Percentiles rank a stretch among this genome's conserved stretches.
Conservation (phyloP, 2,888 invertebrate species). For the Scaptodrosophila latifasciaeformis region DNA sequence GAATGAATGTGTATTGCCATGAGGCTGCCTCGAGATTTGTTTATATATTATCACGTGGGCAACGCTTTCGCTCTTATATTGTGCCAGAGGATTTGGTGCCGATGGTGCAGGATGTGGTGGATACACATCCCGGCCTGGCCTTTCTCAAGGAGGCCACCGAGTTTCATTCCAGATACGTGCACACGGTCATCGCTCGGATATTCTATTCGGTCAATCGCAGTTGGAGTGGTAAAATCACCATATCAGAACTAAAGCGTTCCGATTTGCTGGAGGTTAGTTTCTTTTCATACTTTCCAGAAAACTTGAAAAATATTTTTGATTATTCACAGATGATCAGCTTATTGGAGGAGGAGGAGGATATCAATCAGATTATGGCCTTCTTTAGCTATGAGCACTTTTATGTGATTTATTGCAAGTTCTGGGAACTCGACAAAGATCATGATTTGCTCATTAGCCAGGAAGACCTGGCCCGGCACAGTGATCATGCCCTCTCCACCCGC, state of each 20-base stretch:
- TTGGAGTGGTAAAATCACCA: constrained; percentile 95
- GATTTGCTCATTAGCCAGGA: constrained; percentile 96
- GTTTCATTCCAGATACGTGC: constrained; percentile 98
- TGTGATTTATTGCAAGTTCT: constrained; percentile 99
- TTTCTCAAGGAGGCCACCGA: constrained; percentile 98
- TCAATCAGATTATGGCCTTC: constrained; percentile 92
- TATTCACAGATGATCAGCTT: constrained; percentile 82
- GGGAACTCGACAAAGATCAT: constrained; percentile 99
- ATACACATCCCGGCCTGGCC: constrained; percentile 97
- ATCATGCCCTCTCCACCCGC: constrained; percentile 95
- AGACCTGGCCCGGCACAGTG: constrained; percentile 95
- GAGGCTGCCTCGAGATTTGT: constrained; percentile 93
- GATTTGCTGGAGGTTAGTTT: constrained; percentile 84
- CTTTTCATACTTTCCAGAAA: too few species aligned
- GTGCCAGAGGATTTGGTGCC: constrained; percentile 95
- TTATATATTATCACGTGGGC: constrained; percentile 86
- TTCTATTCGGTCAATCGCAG: constrained; percentile 97
- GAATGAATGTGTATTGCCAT: constrained; percentile 87
- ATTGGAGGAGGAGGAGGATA: constrained; percentile 96
- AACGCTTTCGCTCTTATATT: constrained; percentile 76
- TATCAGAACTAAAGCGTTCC: constrained; percentile 91
- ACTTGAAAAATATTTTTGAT: too few species aligned
- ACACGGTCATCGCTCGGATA: constrained; percentile 98
- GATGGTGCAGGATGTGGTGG: constrained; percentile 97
- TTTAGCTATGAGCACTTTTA: constrained; percentile 99